Evolutionary conservation across 2,888 invertebrate species (phyloP).

Genomic region (Agonopterix heracliana): DNA sequence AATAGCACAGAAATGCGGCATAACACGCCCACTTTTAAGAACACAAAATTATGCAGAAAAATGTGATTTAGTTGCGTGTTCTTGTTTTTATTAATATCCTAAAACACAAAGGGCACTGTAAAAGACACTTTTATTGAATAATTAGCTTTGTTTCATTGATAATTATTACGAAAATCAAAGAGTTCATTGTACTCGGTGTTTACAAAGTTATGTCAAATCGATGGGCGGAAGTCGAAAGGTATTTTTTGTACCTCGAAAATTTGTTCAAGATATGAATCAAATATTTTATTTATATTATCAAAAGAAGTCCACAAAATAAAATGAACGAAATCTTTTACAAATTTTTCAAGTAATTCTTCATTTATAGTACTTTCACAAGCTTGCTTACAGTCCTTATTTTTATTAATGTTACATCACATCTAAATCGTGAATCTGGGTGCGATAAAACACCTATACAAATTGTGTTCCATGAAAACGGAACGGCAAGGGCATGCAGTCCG

Average conservation of each 20-base stretch:
- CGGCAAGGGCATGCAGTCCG: too few species aligned
- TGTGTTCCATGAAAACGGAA: too few species aligned
- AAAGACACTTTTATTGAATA: conserved; percentile 41
- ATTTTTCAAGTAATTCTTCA: too few species aligned
- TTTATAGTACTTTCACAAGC: too few species aligned
- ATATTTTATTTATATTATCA: too few species aligned
- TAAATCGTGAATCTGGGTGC: too few species aligned
- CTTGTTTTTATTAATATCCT: background rate
- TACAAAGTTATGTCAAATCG: conserved; percentile 41
- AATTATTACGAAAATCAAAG: conserved; percentile 27
- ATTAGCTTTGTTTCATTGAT: conserved; percentile 31
- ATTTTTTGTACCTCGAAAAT: background rate
- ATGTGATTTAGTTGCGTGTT: background rate
- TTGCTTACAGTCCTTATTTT: too few species aligned
- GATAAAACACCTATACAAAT: too few species aligned
- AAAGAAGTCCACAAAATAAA: too few species aligned
- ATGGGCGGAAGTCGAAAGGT: conserved; percentile 10
- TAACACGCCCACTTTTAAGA: conserved; percentile 39
- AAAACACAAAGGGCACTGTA: conserved; percentile 17
- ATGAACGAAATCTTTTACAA: too few species aligned
- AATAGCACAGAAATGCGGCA: conserved; percentile 13
- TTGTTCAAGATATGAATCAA: too few species aligned
- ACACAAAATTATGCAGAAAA: conserved; percentile 12
- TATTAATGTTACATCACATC: too few species aligned
- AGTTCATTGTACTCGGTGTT: conserved; percentile 64